Evolutionary conservation across 1,140 invertebrate species (phyloP), one percentile per base, ranked within the genome.

Genomic region (Hyles euphorbiae): DNA sequence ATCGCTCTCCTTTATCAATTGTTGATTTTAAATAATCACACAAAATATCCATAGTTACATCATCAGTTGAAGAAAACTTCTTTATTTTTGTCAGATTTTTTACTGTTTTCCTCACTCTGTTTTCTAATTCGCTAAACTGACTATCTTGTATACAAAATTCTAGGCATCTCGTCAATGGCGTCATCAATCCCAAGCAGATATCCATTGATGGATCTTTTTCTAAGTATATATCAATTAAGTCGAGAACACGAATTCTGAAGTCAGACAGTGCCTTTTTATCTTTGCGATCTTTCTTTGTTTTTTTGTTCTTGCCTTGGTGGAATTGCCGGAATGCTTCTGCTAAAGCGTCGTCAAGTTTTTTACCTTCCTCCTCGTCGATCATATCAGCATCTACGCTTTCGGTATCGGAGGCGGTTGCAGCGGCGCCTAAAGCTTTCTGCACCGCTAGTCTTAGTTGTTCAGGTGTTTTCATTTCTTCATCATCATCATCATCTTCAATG

Each of bases 311-410:
- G 61, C 91, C 92, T 61, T 93, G 90, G 62, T 91, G 91, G 56
- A 93, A 90, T 56, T 92, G 89, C 70, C 90, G 93, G 72, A 96
- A 96, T 2, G 93, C 94, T 47, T 91, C 91, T 1, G 92, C 92
- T 33, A 96, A 76, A 2, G 93, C 93, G 67, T 91, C 85, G 71
- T 96, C 92, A 3, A 96, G 81, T 63, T 92, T 91, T 64, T 93
- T 92, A 4, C 95, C 95, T 78, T 95, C 93, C 63, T 92, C 93
- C 68, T 96, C 95, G 60, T 90, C 90, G 47, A 96, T 93, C 64
- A 95, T 90, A 72, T 96, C 94, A 11, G 95, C 90, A 66, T 96
- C 94, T 6, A 95, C 87, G 60, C 94, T 94, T 76, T 94, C 94
- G 33, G 91, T 89, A 53, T 94, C 93, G 36, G 90, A 90, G 67